Conservation (phyloP, 2,113 vertebrate species). For the Mirza zaza region DNA sequence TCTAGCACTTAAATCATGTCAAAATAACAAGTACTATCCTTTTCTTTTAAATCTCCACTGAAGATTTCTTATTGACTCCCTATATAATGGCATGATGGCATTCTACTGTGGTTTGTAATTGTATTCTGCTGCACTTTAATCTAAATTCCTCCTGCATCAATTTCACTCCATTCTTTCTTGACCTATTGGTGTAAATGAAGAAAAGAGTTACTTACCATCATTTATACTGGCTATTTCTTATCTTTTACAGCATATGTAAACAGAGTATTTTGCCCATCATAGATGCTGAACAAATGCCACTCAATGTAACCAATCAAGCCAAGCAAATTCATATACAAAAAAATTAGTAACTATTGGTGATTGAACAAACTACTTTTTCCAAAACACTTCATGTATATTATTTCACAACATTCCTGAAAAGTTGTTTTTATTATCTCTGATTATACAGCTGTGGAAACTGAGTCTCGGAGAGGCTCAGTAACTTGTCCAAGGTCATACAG, state of each 20-base stretch:
- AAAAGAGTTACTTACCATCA: not conserved
- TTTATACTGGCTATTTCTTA: not conserved
- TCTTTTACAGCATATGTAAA: not conserved
- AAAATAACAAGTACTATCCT: not conserved
- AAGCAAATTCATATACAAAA: not conserved
- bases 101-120: conserved; percentile 46
- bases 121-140: conserved; percentile 12
- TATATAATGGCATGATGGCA: not conserved
- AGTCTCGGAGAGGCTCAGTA: conserved; percentile 31
- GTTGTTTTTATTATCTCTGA: conserved; percentile 28
- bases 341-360: not conserved
- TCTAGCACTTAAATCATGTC: conserved; percentile 37
- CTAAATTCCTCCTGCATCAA: not conserved
- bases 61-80: conserved; percentile 29
- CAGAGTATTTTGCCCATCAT: not conserved
- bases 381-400: not conserved
- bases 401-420: conserved; percentile 35
- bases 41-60: not conserved
- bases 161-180: conserved; percentile 19
- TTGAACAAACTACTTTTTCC: conserved; percentile 8
- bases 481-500: not conserved
- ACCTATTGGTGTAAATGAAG: conserved; percentile 7
- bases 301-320: not conserved
- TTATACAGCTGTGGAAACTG: not conserved
- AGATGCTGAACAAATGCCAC: not conserved